These are phyloP conservation scores for Papilio polytes DNA, from an alignment of 1,140 invertebrate species.

Conservation along the genomic window DNA sequence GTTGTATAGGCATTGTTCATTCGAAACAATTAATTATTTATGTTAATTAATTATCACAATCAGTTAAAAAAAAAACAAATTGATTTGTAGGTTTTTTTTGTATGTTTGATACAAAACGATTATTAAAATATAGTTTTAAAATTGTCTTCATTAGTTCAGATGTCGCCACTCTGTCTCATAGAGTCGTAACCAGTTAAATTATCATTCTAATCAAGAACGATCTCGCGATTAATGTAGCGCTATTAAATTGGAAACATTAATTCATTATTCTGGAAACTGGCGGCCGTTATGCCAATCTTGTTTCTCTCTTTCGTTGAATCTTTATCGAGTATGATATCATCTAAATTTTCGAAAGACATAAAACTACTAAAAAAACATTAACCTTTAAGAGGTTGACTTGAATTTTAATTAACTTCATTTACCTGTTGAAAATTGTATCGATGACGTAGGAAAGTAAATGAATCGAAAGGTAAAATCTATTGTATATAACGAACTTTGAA, in stretches of 20 bases:
- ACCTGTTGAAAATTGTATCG: neutral
- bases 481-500: neutral
- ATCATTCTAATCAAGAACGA: slow-evolving; percentile 45
- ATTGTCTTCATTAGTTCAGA: neutral
- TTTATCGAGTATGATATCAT: slow-evolving; percentile 25
- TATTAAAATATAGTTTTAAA: neutral
- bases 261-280: slow-evolving; percentile 40
- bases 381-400: slow-evolving; percentile 33
- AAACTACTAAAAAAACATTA: slow-evolving; percentile 34
- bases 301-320: slow-evolving; percentile 19
- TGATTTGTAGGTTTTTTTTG: neutral
- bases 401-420: slow-evolving; percentile 38
- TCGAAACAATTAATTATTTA: neutral
- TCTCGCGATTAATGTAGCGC: slow-evolving; percentile 44
- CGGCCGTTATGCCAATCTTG: slow-evolving; percentile 31
- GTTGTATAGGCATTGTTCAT: neutral
- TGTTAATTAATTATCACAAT: neutral
- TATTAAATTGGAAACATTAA: slow-evolving; percentile 47
- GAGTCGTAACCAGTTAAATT: slow-evolving; percentile 49
- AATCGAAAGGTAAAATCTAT: slow-evolving; percentile 1
- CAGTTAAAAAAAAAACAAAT: neutral
- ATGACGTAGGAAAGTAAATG: neutral
- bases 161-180: slow-evolving; percentile 52
- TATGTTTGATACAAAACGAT: neutral
- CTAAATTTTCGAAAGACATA: slow-evolving; percentile 14